Evolutionary conservation across 2,888 invertebrate genomes (phyloP).

Genomic region (Lasiommata megera): DNA sequence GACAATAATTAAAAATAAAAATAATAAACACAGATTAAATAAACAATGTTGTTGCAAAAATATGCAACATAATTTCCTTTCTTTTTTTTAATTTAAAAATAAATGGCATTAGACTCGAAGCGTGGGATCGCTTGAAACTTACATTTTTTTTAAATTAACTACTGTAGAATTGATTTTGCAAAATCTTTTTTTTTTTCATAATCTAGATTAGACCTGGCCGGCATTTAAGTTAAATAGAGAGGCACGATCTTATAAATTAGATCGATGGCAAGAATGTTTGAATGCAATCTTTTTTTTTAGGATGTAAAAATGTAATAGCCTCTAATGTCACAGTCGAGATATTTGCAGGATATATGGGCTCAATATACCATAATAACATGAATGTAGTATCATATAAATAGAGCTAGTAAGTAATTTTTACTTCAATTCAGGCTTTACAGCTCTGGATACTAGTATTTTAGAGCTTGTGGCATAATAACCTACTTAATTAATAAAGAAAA

Average conservation of each 20-base stretch:
- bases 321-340: slow-evolving; percentile 22
- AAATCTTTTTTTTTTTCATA: slow-evolving; percentile 17
- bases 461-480: too few species aligned
- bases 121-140: slow-evolving; percentile 31
- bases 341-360: background rate
- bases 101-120: slow-evolving; percentile 35
- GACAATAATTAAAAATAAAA: slow-evolving; percentile 11
- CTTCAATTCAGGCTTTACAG: too few species aligned
- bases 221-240: slow-evolving; percentile 20
- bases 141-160: slow-evolving; percentile 9
- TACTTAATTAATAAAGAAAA: too few species aligned
- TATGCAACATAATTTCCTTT: slow-evolving; percentile 22
- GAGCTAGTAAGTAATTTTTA: too few species aligned
- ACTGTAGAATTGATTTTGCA: slow-evolving; percentile 28
- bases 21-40: slow-evolving; percentile 24
- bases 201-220: slow-evolving; percentile 15
- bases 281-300: slow-evolving; percentile 11
- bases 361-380: too few species aligned
- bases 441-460: too few species aligned
- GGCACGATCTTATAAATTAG: slow-evolving; percentile 19
- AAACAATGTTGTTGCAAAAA: slow-evolving; percentile 19
- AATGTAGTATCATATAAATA: too few species aligned
- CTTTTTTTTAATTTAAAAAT: slow-evolving; percentile 21
- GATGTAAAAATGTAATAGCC: slow-evolving; percentile 26
- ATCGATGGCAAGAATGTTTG: slow-evolving; percentile 53